phyloP scores from a whole-genome alignment of 2,797 vertebrate species.

The Lacerta bilineata region DNA sequence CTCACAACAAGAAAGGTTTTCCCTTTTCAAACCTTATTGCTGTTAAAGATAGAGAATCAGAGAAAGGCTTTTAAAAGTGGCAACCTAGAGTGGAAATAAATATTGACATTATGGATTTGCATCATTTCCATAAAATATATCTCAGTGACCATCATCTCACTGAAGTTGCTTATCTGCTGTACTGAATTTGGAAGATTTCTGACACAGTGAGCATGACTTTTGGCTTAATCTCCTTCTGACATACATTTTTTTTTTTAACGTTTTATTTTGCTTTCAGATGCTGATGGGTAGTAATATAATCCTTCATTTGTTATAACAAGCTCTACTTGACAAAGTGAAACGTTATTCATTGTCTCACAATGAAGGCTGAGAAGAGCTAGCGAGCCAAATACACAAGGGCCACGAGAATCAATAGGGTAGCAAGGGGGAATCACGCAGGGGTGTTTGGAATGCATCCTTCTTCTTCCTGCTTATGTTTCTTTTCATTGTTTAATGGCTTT shows the following conservation, averaged over 20 bases:
- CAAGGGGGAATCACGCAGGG: slow-evolving; percentile 50
- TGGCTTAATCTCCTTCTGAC: neutral
- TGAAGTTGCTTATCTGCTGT: neutral
- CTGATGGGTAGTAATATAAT: slow-evolving; percentile 30
- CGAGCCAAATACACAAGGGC: slow-evolving; percentile 55
- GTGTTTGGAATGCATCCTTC: slow-evolving; percentile 56
- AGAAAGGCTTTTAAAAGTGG: neutral
- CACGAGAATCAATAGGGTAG: slow-evolving; percentile 60
- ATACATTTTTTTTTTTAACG: neutral
- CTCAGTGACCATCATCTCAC: neutral
- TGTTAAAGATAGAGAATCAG: neutral
- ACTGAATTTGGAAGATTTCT: neutral
- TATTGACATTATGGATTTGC: neutral
- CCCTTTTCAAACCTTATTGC: neutral
- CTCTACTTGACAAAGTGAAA: slow-evolving; percentile 44
- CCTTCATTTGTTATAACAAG: slow-evolving; percentile 8
- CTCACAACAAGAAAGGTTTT: neutral
- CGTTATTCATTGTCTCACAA: slow-evolving; percentile 53
- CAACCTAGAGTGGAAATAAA: too few species aligned
- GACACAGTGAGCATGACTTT: neutral
- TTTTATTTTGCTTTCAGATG: fast-evolving
- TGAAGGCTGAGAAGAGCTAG: slow-evolving; percentile 54
- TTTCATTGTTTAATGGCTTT: slow-evolving; percentile 61
- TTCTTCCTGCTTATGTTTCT: slow-evolving; percentile 58
- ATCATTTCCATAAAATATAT: neutral